Evolutionary conservation across 92 coral and sea anemone species (phyloP).

Genomic region (Parazoanthus swiftii): DNA sequence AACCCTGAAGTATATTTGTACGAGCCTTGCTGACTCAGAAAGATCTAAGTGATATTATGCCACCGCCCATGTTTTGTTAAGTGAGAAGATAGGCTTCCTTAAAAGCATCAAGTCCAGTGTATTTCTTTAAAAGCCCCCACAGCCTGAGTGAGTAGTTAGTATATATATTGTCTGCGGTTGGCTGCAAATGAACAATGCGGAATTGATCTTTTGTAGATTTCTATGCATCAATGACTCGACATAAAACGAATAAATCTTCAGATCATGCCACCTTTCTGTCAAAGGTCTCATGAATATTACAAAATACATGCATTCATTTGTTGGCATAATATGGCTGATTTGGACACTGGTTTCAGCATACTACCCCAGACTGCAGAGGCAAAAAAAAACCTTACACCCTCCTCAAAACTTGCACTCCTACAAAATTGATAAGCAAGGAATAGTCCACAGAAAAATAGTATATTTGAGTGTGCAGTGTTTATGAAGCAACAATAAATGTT

Average conservation of each 20-base stretch:
- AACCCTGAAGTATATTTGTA: too few species aligned
- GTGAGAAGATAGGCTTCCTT: background rate
- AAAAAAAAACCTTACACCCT: background rate
- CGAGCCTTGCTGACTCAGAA: background rate
- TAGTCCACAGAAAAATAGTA: background rate
- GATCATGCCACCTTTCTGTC: constrained; percentile 12
- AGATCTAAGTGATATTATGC: background rate
- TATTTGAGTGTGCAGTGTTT: background rate
- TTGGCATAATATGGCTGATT: background rate
- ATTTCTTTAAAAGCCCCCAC: background rate
- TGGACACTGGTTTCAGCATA: background rate
- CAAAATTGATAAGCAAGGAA: background rate
- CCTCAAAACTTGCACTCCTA: background rate
- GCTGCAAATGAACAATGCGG: background rate
- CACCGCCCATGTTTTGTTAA: background rate
- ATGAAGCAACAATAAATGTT: background rate
- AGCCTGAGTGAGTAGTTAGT: constrained; percentile 1
- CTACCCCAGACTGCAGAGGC: background rate
- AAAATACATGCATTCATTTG: background rate
- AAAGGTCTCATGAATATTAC: constrained; percentile 4
- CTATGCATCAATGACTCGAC: constrained; percentile 20
- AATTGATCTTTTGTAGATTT: background rate
- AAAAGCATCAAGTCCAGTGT: background rate
- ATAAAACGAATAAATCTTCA: background rate
- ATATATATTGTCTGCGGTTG: background rate